phyloP scores from a whole-genome alignment of 2,797 vertebrate species.

The Bovichtus diacanthus region DNA sequence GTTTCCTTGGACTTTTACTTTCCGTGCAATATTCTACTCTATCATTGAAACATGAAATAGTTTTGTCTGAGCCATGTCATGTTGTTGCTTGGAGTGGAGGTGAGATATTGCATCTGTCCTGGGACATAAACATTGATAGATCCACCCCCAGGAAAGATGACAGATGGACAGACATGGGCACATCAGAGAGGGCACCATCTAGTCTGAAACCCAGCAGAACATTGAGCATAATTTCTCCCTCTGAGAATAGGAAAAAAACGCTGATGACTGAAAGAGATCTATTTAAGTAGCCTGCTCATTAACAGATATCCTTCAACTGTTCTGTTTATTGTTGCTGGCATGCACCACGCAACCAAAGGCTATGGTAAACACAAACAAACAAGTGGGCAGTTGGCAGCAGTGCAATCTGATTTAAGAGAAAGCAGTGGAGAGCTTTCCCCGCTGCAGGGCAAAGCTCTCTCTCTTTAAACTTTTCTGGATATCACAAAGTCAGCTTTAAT shows the following conservation, averaged over 20 bases:
- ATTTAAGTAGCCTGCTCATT: constrained; percentile 43
- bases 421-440: constrained; percentile 23
- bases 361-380: constrained; percentile 48
- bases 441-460: constrained; percentile 38
- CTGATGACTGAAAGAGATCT: constrained; percentile 21
- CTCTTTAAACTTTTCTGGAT: constrained; percentile 35
- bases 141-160: constrained; percentile 24
- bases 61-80: constrained; percentile 23
- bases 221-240: neutral
- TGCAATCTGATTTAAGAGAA: constrained; percentile 53
- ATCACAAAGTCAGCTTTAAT: constrained; percentile 51
- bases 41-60: constrained; percentile 22
- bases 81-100: constrained; percentile 15
- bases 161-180: constrained; percentile 34
- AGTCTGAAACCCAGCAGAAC: neutral
- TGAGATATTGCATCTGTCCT: constrained; percentile 45
- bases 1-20: constrained; percentile 10
- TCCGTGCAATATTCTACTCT: neutral
- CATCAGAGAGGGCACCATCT: neutral
- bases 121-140: constrained; percentile 37
- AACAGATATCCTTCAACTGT: constrained; percentile 33
- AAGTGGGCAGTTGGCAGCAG: constrained; percentile 58
- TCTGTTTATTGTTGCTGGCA: constrained; percentile 51
- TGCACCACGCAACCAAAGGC: constrained; percentile 39
- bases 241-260: neutral